Conservation (phyloP, 2,888 invertebrate genomes). For the Anthrax anthrax region DNA sequence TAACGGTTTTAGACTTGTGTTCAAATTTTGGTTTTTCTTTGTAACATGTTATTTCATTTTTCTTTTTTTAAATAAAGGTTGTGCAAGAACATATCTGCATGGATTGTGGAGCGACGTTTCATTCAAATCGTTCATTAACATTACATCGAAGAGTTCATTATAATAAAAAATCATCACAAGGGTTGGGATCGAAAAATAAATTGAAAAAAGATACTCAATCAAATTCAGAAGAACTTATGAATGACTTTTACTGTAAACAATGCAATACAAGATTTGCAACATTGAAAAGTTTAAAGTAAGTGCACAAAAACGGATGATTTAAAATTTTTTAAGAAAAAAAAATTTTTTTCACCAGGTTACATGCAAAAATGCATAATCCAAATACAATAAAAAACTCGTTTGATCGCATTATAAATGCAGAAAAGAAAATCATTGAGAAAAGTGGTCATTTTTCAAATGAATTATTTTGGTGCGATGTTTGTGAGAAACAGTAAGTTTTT, state of each 20-base stretch:
- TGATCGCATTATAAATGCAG: conserved; percentile 24
- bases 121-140: conserved; percentile 41
- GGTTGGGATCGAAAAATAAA: too few species aligned
- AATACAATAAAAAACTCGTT: conserved; percentile 39
- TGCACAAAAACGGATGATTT: background rate
- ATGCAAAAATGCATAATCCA: conserved; percentile 60
- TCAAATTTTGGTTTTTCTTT: too few species aligned
- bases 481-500: conserved; percentile 34
- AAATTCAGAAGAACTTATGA: too few species aligned
- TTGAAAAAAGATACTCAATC: too few species aligned
- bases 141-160: conserved; percentile 48
- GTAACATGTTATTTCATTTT: too few species aligned
- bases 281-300: conserved; percentile 40
- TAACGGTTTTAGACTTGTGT: too few species aligned
- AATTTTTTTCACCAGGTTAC: conserved; percentile 36
- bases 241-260: too few species aligned
- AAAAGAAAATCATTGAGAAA: conserved; percentile 23
- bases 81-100: too few species aligned
- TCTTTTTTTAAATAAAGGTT: too few species aligned
- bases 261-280: conserved; percentile 54
- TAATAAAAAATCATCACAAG: conserved; percentile 9
- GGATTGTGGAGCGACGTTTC: conserved; percentile 38
- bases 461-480: conserved; percentile 39
- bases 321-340: background rate
- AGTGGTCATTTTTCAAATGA: conserved; percentile 21